phyloP scores from a whole-genome alignment of 2,888 invertebrate species.

The Amphipoea lucens region DNA sequence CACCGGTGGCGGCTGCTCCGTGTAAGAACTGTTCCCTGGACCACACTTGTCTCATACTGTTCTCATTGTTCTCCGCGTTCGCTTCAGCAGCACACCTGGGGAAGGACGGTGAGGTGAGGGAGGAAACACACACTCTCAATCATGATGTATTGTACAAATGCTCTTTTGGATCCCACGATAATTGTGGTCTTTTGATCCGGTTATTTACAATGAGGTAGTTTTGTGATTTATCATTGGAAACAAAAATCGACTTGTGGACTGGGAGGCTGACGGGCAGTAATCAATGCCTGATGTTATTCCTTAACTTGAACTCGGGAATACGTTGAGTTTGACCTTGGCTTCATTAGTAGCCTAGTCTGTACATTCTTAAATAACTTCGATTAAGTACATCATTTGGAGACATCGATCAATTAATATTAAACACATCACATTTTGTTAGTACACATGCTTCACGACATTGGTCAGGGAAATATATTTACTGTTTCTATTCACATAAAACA shows the following conservation, averaged over 20 bases:
- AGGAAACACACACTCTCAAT: slow-evolving; percentile 53
- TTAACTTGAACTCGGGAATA: not conserved
- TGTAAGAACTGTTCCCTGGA: slow-evolving; percentile 94
- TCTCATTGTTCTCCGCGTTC: slow-evolving; percentile 68
- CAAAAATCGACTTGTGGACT: not conserved
- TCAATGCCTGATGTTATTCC: not conserved
- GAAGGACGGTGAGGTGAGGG: slow-evolving; percentile 46
- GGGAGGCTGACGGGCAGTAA: not conserved
- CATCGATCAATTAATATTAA: not conserved
- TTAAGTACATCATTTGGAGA: not conserved
- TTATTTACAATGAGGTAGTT: slow-evolving; percentile 29
- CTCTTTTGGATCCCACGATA: slow-evolving; percentile 46
- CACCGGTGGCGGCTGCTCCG: slow-evolving; percentile 93
- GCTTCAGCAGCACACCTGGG: slow-evolving; percentile 72
- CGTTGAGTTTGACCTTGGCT: not conserved
- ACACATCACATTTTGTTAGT: slow-evolving; percentile 1
- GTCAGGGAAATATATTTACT: not conserved
- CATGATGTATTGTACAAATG: slow-evolving; percentile 48
- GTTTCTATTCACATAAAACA: not conserved
- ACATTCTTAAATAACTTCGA: not conserved
- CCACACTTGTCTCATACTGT: slow-evolving; percentile 90
- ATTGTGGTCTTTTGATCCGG: slow-evolving; percentile 39
- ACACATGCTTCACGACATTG: not conserved
- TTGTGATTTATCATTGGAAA: not conserved
- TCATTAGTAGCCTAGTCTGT: not conserved